These are phyloP conservation scores for Ivindomyrus marchei DNA, from an alignment of 2,113 vertebrate species.

Conservation along the genomic window DNA sequence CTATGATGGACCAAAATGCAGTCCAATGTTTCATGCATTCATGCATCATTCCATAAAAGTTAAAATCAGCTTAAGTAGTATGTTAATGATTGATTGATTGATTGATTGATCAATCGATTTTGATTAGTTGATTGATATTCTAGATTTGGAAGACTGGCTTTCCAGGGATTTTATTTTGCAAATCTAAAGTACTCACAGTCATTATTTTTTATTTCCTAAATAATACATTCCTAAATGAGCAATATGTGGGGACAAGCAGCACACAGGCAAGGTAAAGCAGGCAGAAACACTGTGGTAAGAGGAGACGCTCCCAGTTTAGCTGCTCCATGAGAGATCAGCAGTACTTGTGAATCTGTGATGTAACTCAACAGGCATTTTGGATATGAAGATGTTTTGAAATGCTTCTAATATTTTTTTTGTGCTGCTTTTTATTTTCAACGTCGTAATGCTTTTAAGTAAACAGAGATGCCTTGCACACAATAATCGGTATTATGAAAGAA, in stretches of 20 bases:
- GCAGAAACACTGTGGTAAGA: not conserved
- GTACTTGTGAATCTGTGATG: slow-evolving; percentile 3
- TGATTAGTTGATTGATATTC: not conserved
- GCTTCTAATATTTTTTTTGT: not conserved
- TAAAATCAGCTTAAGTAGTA: not conserved
- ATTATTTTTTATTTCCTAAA: not conserved
- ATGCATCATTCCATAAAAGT: not conserved
- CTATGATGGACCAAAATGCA: not conserved
- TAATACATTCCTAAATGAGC: not conserved
- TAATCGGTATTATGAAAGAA: not conserved
- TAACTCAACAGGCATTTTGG: not conserved
- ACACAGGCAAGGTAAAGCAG: not conserved
- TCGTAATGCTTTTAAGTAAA: not conserved
- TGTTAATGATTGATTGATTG: not conserved
- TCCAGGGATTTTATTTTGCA: not conserved
- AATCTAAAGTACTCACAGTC: not conserved
- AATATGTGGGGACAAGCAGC: not conserved
- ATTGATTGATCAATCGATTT: too few relatives aligned
- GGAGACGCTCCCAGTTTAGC: not conserved
- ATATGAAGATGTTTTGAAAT: not conserved
- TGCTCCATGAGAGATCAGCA: not conserved
- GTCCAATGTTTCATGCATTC: not conserved
- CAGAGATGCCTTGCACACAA: not conserved
- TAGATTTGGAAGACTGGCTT: not conserved
- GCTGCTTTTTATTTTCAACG: not conserved